A percentile compares a stretch with the other conserved stretches of the same genome.
Conservation (phyloP, 2,888 invertebrate genomes). For the Pyrocoelia pectoralis region DNA sequence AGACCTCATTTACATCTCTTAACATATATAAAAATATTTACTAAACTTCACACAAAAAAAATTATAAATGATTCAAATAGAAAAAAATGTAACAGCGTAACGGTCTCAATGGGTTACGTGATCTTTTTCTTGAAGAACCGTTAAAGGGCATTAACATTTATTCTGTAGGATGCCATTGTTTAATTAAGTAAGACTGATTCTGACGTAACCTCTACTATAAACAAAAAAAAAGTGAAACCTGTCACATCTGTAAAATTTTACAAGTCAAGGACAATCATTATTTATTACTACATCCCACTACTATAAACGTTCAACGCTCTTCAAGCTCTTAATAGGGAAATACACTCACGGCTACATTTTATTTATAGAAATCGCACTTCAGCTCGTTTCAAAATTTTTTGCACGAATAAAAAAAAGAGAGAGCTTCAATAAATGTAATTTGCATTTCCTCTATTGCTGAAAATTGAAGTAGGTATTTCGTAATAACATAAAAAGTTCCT, state of each 20-base stretch:
- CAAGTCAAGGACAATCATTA: slow-evolving; percentile 36
- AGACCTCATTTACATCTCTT: too few relatives aligned
- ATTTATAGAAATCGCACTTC: slow-evolving; percentile 4
- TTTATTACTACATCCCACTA: slow-evolving; percentile 40
- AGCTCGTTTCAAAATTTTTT: too few relatives aligned
- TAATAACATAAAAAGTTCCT: too few relatives aligned
- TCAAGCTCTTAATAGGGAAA: slow-evolving; percentile 29
- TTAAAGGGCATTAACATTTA: background rate
- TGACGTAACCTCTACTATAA: slow-evolving; percentile 41
- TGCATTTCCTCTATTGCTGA: too few relatives aligned
- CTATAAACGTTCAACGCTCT: slow-evolving; percentile 17
- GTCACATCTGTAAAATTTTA: slow-evolving; percentile 10
- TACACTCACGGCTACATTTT: slow-evolving; percentile 17
- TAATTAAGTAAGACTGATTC: slow-evolving; percentile 40
- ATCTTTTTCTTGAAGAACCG: background rate
- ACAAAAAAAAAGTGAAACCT: slow-evolving; percentile 36
- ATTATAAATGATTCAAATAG: too few relatives aligned
- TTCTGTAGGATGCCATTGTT: background rate
- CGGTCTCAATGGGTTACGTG: too few relatives aligned
- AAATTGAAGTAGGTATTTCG: too few relatives aligned
- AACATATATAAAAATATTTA: too few relatives aligned
- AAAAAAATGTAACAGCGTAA: too few relatives aligned
- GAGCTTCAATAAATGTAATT: too few relatives aligned
- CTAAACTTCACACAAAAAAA: too few relatives aligned
- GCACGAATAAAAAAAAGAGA: too few relatives aligned